These are phyloP conservation scores for Spialia ferax DNA, from an alignment of 2,888 invertebrate species.

Conservation along the genomic window DNA sequence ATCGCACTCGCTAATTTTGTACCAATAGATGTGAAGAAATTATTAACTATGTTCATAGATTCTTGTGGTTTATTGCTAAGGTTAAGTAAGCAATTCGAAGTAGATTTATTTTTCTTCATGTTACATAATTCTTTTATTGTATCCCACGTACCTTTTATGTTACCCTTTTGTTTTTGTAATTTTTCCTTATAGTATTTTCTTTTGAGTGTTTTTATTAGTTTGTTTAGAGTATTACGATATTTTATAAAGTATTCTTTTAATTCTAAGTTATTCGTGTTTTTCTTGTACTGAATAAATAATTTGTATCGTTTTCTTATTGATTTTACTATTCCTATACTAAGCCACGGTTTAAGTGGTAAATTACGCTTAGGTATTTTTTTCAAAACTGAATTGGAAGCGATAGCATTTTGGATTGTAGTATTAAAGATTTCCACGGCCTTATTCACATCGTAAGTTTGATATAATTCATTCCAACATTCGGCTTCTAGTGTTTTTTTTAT, in stretches of 20 bases:
- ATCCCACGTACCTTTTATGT: not conserved
- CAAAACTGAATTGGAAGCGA: not conserved
- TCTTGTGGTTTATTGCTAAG: not conserved
- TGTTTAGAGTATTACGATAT: not conserved
- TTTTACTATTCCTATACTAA: not conserved
- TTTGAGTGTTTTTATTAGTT: not conserved
- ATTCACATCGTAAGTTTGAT: not conserved
- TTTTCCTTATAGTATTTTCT: not conserved
- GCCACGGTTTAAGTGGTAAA: not conserved
- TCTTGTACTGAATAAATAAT: not conserved
- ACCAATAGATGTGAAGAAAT: conserved; percentile 2
- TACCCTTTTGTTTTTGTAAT: not conserved
- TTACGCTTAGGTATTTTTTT: not conserved
- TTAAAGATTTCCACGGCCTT: not conserved
- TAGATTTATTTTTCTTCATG: not conserved
- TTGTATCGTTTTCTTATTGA: not conserved
- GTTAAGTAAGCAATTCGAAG: not conserved
- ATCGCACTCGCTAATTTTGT: not conserved
- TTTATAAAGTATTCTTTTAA: not conserved
- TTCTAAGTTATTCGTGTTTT: not conserved
- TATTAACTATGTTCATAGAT: not conserved
- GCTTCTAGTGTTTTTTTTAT: not conserved
- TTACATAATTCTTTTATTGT: not conserved
- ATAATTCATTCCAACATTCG: not conserved
- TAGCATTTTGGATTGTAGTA: not conserved